These are phyloP conservation scores for Hybognathus amarus DNA, from an alignment of 2,797 vertebrate species.

Conservation along the genomic window DNA sequence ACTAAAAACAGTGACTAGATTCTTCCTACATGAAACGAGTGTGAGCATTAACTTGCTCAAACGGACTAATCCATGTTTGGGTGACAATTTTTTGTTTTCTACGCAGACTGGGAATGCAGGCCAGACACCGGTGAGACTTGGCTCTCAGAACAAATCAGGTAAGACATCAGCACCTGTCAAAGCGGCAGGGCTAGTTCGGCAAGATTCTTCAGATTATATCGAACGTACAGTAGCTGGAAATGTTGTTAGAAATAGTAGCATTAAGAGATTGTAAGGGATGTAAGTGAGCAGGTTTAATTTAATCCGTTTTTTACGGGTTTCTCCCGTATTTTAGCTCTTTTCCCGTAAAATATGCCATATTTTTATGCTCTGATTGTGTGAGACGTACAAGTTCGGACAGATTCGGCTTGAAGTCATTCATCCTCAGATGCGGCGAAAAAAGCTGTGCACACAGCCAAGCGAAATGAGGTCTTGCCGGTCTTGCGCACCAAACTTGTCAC, in stretches of 20 bases:
- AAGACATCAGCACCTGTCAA: slow-evolving; percentile 55
- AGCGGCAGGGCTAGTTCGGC: slow-evolving; percentile 19
- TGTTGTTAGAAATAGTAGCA: neutral
- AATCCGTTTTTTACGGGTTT: no score
- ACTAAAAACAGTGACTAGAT: slow-evolving; percentile 67
- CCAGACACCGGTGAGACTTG: slow-evolving; percentile 68
- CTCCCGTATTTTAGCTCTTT: no score
- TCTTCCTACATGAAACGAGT: slow-evolving; percentile 51
- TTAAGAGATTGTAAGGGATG: neutral
- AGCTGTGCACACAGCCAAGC: no score
- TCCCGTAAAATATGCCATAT: no score
- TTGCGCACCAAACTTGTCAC: no score
- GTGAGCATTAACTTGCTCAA: slow-evolving; percentile 14
- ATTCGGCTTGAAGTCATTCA: no score
- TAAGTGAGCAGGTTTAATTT: neutral
- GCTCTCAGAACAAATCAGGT: slow-evolving; percentile 68
- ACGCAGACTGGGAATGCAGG: slow-evolving; percentile 63
- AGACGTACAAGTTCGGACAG: no score
- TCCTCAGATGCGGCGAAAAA: no score
- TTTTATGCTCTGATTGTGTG: no score
- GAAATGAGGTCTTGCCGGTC: no score
- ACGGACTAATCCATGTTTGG: slow-evolving; percentile 24
- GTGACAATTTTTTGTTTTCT: slow-evolving; percentile 53
- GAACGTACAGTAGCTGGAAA: neutral
- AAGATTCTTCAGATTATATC: slow-evolving; percentile 14